These are phyloP conservation scores for Parazoanthus atlanticus DNA, from an alignment of 92 coral and sea anemone genomes.

Conservation along the genomic window DNA sequence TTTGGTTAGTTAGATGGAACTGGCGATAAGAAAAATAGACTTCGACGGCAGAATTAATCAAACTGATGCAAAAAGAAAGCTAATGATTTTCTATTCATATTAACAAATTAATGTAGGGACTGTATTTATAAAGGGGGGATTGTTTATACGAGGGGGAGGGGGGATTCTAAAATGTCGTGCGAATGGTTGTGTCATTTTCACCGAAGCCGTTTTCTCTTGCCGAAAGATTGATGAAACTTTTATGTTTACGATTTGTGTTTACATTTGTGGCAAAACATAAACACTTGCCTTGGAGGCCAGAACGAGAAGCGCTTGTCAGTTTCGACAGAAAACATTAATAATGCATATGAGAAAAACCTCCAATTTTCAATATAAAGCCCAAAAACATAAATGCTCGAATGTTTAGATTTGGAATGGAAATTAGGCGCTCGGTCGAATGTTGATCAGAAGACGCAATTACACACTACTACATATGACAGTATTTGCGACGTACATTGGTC, in stretches of 20 bases:
- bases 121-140: background rate
- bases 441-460: slow-evolving; percentile 17
- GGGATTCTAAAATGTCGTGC: background rate
- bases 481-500: background rate
- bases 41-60: slow-evolving; percentile 36
- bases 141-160: background rate
- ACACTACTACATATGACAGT: background rate
- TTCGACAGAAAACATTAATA: slow-evolving; percentile 48
- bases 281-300: background rate
- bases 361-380: slow-evolving; percentile 43
- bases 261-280: slow-evolving; percentile 24
- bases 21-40: slow-evolving; percentile 22
- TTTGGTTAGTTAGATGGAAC: background rate
- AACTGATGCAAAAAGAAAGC: slow-evolving; percentile 30
- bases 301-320: slow-evolving; percentile 8
- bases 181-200: background rate
- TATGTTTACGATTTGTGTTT: slow-evolving; percentile 27
- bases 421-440: slow-evolving; percentile 25
- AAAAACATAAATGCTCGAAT: slow-evolving; percentile 31
- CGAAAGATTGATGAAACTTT: slow-evolving; percentile 38
- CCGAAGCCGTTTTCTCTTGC: background rate
- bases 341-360: slow-evolving; percentile 50
- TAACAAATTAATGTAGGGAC: slow-evolving; percentile 30
- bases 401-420: slow-evolving; percentile 50
- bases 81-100: slow-evolving; percentile 32